Evolutionary conservation across 2,113 vertebrate species (phyloP).

Genomic region (Corythaixoides concolor): DNA sequence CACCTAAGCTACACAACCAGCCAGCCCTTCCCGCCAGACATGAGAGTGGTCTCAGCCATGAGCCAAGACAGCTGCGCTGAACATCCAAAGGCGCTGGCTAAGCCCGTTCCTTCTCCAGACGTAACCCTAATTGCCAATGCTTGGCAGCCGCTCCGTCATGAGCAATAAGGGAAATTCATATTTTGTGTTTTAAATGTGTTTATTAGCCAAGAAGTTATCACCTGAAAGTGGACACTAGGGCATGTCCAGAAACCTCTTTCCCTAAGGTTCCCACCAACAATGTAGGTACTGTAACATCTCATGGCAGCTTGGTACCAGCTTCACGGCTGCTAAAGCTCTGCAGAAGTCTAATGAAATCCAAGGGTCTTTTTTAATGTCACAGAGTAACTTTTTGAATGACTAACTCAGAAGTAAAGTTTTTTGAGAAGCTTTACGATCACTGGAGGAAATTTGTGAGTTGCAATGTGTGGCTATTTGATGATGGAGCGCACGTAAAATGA

Average conservation of each 20-base stretch:
- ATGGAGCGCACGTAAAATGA: background rate
- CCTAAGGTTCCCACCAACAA: slow-evolving; percentile 47
- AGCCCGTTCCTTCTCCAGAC: slow-evolving; percentile 14
- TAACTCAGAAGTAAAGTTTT: slow-evolving; percentile 20
- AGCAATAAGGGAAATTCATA: slow-evolving; percentile 64
- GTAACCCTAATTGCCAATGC: slow-evolving; percentile 12
- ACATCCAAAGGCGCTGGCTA: background rate
- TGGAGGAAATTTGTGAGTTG: slow-evolving; percentile 24
- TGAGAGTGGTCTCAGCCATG: rapidly evolving
- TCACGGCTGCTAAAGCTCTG: background rate
- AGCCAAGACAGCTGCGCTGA: background rate
- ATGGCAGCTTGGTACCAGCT: slow-evolving; percentile 28
- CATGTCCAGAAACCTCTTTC: slow-evolving; percentile 56
- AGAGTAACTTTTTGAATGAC: slow-evolving; percentile 11
- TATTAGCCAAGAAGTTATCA: slow-evolving; percentile 70
- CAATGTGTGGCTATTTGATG: slow-evolving; percentile 29
- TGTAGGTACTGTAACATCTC: slow-evolving; percentile 8
- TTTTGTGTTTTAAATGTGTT: slow-evolving; percentile 67
- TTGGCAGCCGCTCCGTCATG: slow-evolving; percentile 23
- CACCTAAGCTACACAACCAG: background rate
- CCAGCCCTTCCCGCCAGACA: background rate
- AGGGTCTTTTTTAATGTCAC: slow-evolving; percentile 4
- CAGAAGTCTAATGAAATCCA: background rate
- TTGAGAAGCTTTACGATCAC: slow-evolving; percentile 14
- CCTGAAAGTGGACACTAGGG: slow-evolving; percentile 53